Percentiles rank a stretch among this genome's conserved stretches.
These are phyloP conservation scores for Amphimedon queenslandica DNA, from an alignment of 37 sponge, comb jelly and placozoan species.

Conservation along the genomic window DNA sequence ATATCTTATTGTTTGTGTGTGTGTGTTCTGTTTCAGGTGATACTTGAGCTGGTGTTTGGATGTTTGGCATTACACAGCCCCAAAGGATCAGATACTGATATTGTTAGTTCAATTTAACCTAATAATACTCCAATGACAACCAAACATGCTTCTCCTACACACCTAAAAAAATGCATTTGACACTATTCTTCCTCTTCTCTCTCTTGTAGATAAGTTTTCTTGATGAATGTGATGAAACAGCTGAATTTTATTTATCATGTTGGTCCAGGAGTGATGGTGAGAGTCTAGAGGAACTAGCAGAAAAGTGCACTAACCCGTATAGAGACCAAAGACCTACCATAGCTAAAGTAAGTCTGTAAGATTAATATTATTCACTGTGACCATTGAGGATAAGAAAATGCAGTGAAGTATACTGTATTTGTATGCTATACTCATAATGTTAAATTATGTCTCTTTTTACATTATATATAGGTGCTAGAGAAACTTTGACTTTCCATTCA, in stretches of 20 bases:
- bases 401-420: too few relatives aligned
- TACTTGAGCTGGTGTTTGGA: constrained; percentile 33
- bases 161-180: not conserved
- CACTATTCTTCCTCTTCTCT: not conserved
- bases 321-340: constrained; percentile 21
- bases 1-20: too few relatives aligned
- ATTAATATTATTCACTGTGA: too few relatives aligned
- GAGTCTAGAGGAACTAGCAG: constrained; percentile 31
- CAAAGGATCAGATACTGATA: constrained; percentile 14
- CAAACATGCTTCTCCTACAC: too few relatives aligned
- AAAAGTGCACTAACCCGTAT: constrained; percentile 26
- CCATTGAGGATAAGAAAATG: too few relatives aligned
- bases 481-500: too few relatives aligned
- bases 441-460: too few relatives aligned
- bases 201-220: constrained; percentile 20
- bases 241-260: constrained; percentile 8
- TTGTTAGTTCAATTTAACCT: constrained; percentile 17
- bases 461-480: too few relatives aligned
- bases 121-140: too few relatives aligned
- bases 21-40: constrained; percentile 11
- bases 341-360: too few relatives aligned
- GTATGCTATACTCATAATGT: too few relatives aligned
- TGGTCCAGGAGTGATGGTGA: constrained; percentile 36
- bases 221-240: constrained; percentile 29
- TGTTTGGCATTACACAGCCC: constrained; percentile 6